These are phyloP conservation scores for Patella vulgata DNA, from an alignment of 1,140 invertebrate species.

Conservation along the genomic window DNA sequence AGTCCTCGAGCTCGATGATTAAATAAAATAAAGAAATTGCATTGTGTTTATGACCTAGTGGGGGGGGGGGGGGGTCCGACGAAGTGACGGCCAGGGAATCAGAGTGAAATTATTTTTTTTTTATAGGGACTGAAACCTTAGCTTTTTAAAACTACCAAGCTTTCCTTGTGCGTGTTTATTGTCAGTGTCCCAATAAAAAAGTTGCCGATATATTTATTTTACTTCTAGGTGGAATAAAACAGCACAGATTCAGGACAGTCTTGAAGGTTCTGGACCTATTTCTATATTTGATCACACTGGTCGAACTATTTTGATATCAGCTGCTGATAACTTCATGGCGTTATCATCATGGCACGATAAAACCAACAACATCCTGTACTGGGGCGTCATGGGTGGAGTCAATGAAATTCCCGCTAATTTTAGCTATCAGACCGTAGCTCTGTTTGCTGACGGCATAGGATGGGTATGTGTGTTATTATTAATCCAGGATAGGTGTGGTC, in stretches of 20 bases:
- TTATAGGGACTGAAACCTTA: no score
- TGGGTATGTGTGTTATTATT: background rate
- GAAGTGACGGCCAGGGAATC: no score
- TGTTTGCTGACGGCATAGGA: background rate
- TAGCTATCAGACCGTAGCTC: background rate
- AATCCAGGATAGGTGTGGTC: no score
- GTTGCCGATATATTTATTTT: no score
- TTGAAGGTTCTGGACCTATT: constrained; percentile 1
- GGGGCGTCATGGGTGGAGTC: constrained; percentile 8
- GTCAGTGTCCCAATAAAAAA: no score
- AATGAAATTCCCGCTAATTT: constrained; percentile 3
- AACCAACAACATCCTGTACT: constrained; percentile 1
- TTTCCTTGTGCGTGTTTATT: no score
- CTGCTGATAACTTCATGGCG: constrained; percentile 5
- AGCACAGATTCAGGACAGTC: background rate
- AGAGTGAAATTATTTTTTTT: no score
- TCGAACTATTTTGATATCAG: background rate
- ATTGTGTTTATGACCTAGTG: no score
- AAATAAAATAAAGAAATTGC: no score
- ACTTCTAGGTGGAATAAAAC: constrained; percentile 7
- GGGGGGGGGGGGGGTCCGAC: no score
- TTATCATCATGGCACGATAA: background rate
- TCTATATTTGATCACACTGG: background rate
- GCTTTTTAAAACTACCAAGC: no score
- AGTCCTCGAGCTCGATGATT: no score